Evolutionary conservation across 2,888 invertebrate species (phyloP), one percentile per base, ranked within the genome.

Genomic region (Tachina fera): DNA sequence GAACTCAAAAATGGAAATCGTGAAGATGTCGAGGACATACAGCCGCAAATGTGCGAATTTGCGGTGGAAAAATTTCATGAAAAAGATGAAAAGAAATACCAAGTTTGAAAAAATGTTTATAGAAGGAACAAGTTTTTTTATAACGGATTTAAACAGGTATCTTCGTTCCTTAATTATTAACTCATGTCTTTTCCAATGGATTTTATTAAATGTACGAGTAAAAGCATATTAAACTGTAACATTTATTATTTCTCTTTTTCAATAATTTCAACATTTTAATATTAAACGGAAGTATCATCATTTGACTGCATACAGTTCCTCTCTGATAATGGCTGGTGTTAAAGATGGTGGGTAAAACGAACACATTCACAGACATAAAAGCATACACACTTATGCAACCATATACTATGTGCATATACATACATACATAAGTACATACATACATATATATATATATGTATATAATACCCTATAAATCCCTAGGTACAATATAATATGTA

Each of bases 231-330:
- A 76, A 72, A 72, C 53, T 79, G 83, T 80, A 61, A 79, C 76
- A 75, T 70, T 53, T 61, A 53, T 68, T 81, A 39, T 72, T 31
- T 63, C 65, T 74, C 22, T 49, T 16, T 77, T 68, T 47, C 67
- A 22, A 53, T 77, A 45, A 79, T 76, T 79, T 65, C 71, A 53
- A 75, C 68, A 22, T 83, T 75, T 83, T 83, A 76, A 83, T 83
- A 86, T 83, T 67, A 76, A 86, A 83, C 83, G 86, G 83, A 86
- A 86, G 79, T 86, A 83, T 86, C 75, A 71, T 71, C 67, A 79
- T 86, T 86, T 63, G 80, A 83, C 83, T 68, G 72, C 63, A 53
- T 75, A 68, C 61, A 72, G 72, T 76, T 76, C 47, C 68, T 63
- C 19, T 51, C 31, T 65, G n/a, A 6, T 65, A 53, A 53, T 47